A percentile compares a stretch with the other conserved stretches of the same genome.
Evolutionary conservation across 2,797 vertebrate genomes (phyloP).

Genomic region (Lophotriccus pileatus): DNA sequence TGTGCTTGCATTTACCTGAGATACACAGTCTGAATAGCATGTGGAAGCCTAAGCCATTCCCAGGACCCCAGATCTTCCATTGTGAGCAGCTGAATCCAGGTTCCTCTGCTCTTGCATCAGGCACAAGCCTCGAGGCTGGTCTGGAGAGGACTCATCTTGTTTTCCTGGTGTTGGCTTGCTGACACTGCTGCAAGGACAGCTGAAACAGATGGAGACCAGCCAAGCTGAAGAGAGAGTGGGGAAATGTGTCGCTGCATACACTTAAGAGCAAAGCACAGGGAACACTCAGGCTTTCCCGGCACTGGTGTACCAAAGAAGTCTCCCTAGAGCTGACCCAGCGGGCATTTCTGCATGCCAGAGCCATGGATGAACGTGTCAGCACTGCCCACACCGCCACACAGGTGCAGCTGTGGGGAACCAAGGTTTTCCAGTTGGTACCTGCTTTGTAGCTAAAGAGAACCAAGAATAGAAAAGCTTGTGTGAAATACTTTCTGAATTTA

Average conservation of each 20-base stretch:
- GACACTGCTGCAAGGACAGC: constrained; percentile 8
- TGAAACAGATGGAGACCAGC: background rate
- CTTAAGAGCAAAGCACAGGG: background rate
- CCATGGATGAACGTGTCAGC: background rate
- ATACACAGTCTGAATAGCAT: accelerated
- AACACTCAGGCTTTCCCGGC: background rate
- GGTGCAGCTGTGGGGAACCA: background rate
- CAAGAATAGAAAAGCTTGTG: background rate
- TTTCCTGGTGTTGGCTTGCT: background rate
- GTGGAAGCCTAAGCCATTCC: background rate
- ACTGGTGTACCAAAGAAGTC: background rate
- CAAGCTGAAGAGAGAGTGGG: background rate
- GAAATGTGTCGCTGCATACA: background rate
- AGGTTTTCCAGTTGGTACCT: background rate
- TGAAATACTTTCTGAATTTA: background rate
- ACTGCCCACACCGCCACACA: background rate
- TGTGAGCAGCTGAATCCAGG: background rate
- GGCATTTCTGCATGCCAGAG: background rate
- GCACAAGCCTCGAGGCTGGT: background rate
- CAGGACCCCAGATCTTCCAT: background rate
- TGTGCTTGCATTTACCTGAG: background rate
- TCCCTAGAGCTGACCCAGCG: background rate
- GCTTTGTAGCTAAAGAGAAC: background rate
- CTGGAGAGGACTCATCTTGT: background rate
- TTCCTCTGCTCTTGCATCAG: background rate